Percentiles rank a stretch among this genome's conserved stretches.
Conservation (phyloP, 2,113 vertebrate genomes). For the Oreocharis arfaki region DNA sequence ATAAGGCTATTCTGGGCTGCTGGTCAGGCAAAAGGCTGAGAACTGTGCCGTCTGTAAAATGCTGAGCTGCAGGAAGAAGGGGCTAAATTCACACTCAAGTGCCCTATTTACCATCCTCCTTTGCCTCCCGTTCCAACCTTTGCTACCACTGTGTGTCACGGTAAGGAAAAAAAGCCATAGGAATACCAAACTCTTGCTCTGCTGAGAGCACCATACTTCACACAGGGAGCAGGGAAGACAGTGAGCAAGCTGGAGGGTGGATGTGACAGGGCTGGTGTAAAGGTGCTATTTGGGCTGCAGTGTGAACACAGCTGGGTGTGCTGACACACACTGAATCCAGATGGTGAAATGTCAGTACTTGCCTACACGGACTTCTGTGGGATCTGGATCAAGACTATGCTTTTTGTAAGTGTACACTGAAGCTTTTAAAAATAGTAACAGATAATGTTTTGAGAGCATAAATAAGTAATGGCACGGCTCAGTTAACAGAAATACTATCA, state of each 20-base stretch:
- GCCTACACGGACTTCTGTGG: fast-evolving
- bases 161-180: background rate
- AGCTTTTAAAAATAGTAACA: background rate
- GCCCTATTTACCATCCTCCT: background rate
- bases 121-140: background rate
- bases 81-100: background rate
- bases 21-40: background rate
- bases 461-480: background rate
- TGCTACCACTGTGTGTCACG: background rate
- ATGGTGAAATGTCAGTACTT: background rate
- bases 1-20: background rate
- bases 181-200: fast-evolving
- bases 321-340: background rate
- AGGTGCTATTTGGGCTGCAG: background rate
- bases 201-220: fast-evolving
- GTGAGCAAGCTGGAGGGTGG: background rate
- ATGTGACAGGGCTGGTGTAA: background rate
- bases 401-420: background rate
- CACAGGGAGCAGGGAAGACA: background rate
- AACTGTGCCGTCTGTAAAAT: background rate
- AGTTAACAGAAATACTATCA: background rate
- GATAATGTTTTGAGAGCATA: background rate
- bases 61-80: background rate
- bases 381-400: background rate
- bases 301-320: background rate